These are phyloP conservation scores for Polyommatus icarus DNA, from an alignment of 2,888 invertebrate genomes.

Conservation along the genomic window DNA sequence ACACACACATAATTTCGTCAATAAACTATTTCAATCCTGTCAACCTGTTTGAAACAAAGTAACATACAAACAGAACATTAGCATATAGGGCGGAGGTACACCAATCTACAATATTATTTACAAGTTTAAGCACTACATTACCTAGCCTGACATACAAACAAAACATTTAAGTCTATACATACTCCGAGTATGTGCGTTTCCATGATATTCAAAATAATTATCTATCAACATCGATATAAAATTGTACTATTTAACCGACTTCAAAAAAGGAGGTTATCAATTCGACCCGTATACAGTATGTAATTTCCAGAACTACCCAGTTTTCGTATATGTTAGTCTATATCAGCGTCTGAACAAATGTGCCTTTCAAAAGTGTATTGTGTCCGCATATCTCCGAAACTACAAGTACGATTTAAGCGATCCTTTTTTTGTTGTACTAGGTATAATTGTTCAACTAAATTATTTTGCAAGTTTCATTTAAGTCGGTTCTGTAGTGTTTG, in stretches of 20 bases:
- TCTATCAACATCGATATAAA: conserved; percentile 30
- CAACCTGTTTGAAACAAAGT: conserved; percentile 34
- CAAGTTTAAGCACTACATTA: conserved; percentile 68
- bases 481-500: too few species aligned
- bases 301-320: too few species aligned
- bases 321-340: too few species aligned
- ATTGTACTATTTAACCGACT: neutral
- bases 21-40: conserved; percentile 36
- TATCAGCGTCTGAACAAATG: too few species aligned
- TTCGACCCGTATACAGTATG: too few species aligned
- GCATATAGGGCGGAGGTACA: conserved; percentile 66
- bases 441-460: too few species aligned
- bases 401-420: too few species aligned
- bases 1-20: conserved; percentile 52
- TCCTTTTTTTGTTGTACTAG: too few species aligned
- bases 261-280: too few species aligned
- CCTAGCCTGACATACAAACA: conserved; percentile 1
- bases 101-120: conserved; percentile 72
- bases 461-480: too few species aligned
- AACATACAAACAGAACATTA: conserved; percentile 47
- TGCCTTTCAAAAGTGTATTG: too few species aligned
- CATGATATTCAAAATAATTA: conserved; percentile 26
- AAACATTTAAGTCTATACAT: conserved; percentile 13
- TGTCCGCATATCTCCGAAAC: too few species aligned
- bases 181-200: conserved; percentile 11